Conservation (phyloP, 2,113 vertebrate species). For the Grus americana region DNA sequence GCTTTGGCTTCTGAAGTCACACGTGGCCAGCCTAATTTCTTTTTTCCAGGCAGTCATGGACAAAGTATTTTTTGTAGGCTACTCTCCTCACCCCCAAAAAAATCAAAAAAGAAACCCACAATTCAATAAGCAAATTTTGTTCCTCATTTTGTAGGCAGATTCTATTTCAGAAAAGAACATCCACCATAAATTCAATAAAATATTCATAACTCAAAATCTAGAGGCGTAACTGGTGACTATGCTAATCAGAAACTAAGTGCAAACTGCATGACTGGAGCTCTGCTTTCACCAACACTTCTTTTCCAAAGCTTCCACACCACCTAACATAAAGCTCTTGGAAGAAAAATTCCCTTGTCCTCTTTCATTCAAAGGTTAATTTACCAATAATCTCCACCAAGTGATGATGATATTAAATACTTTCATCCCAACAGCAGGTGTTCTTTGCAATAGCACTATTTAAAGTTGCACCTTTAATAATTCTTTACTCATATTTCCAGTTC, state of each 20-base stretch:
- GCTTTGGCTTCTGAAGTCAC: background rate
- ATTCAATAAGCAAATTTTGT: background rate
- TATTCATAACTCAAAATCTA: background rate
- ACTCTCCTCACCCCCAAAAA: fast-evolving
- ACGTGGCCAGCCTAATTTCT: background rate
- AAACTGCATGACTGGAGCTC: background rate
- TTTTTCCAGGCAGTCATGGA: background rate
- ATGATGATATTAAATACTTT: background rate
- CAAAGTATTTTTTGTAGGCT: background rate
- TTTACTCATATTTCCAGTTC: background rate
- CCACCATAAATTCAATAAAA: background rate
- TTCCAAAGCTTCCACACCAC: background rate
- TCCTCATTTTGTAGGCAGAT: background rate
- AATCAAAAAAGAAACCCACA: background rate
- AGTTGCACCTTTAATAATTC: background rate
- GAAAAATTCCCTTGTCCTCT: background rate
- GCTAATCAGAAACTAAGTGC: background rate
- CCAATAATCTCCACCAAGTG: background rate
- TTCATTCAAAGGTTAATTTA: background rate
- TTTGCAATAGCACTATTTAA: background rate
- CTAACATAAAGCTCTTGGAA: background rate
- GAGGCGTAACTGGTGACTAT: background rate
- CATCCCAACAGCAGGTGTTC: background rate
- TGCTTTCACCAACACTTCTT: background rate
- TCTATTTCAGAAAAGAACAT: background rate